phyloP scores from a whole-genome alignment of 2,888 invertebrate species.

The Oasisia sp. region DNA sequence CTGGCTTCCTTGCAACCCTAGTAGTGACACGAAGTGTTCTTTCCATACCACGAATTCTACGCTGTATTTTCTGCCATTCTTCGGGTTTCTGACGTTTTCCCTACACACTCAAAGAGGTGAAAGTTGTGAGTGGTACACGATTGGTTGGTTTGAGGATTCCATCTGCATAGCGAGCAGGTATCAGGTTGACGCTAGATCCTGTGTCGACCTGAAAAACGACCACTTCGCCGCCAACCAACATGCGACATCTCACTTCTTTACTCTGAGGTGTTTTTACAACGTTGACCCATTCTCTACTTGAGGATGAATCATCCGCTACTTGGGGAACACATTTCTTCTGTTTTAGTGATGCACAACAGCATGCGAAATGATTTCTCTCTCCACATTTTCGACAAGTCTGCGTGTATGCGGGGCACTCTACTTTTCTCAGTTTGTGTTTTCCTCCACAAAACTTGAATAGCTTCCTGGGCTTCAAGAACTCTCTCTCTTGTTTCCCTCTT shows the following conservation, averaged over 20 bases:
- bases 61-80: conserved; percentile 29
- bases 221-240: neutral
- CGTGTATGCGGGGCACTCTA: conserved; percentile 28
- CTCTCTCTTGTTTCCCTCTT: neutral
- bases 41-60: conserved; percentile 32
- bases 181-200: conserved; percentile 32
- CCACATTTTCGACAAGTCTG: conserved; percentile 24
- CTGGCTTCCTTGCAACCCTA: conserved; percentile 21
- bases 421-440: conserved; percentile 24
- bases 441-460: conserved; percentile 28
- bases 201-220: conserved; percentile 36
- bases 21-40: conserved; percentile 30
- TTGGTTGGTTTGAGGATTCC: neutral
- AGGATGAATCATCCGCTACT: conserved; percentile 18
- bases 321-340: neutral
- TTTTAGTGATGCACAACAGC: conserved; percentile 20
- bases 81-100: conserved; percentile 27
- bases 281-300: neutral
- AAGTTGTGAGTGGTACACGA: conserved; percentile 24
- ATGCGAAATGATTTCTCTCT: conserved; percentile 23
- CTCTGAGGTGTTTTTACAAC: neutral
- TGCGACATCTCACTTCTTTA: neutral
- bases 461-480: neutral
- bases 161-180: conserved; percentile 25
- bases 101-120: conserved; percentile 21